Conservation (phyloP, 2,888 invertebrate genomes). For the Lasius platythorax region DNA sequence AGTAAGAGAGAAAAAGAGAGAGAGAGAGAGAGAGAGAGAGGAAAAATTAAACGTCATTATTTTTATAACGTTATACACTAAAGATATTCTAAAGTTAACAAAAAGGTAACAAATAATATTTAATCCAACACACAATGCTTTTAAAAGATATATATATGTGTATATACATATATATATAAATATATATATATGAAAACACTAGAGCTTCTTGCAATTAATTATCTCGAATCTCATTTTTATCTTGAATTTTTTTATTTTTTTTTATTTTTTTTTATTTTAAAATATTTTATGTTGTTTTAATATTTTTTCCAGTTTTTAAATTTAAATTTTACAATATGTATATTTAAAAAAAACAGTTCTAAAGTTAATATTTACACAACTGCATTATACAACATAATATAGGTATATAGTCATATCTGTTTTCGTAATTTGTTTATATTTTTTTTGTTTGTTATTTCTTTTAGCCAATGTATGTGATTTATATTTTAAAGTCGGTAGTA, state of each 20-base stretch:
- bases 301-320: not conserved
- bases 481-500: too few relatives aligned
- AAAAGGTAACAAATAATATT: too few relatives aligned
- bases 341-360: not conserved
- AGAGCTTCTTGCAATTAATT: not conserved
- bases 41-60: too few relatives aligned
- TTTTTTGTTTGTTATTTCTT: not conserved
- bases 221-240: not conserved
- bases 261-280: not conserved
- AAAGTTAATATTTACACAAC: not conserved
- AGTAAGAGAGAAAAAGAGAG: too few relatives aligned
- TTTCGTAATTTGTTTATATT: not conserved
- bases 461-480: not conserved
- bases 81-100: too few relatives aligned
- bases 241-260: not conserved
- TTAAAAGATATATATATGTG: too few relatives aligned
- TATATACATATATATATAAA: too few relatives aligned
- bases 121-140: too few relatives aligned
- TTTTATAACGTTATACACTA: too few relatives aligned
- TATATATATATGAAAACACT: too few relatives aligned
- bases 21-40: too few relatives aligned
- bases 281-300: too few relatives aligned
- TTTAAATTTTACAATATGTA: not conserved
- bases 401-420: not conserved
- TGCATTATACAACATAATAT: not conserved